phyloP scores from a whole-genome alignment of 2,113 vertebrate genomes.

The Oryzias woworae region DNA sequence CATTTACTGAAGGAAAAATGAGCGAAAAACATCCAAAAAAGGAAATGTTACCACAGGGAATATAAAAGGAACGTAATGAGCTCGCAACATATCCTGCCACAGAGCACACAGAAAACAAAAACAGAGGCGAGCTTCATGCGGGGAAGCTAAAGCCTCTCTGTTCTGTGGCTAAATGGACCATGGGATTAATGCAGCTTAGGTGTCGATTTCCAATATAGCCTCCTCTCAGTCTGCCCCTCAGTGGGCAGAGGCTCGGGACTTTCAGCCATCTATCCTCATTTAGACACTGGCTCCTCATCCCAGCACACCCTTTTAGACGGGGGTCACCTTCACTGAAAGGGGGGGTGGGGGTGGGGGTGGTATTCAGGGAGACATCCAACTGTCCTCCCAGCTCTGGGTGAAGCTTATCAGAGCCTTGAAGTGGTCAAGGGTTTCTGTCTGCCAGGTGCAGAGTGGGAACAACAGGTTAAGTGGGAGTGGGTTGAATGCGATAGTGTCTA shows the following conservation, averaged over 20 bases:
- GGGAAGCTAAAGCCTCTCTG: constrained; percentile 57
- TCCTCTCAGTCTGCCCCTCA: constrained; percentile 51
- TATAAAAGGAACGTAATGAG: constrained; percentile 19
- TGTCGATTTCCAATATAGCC: constrained; percentile 76
- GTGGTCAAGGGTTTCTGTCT: constrained; percentile 42
- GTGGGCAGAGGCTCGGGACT: constrained; percentile 67
- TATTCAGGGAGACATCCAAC: constrained; percentile 59
- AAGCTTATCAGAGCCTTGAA: constrained; percentile 62
- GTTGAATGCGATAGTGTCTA: constrained; percentile 13
- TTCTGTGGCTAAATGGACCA: constrained; percentile 70
- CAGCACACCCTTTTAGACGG: constrained; percentile 29
- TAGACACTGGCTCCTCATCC: constrained; percentile 69
- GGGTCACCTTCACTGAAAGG: constrained; percentile 70
- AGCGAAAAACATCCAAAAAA: constrained; percentile 24
- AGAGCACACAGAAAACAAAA: constrained; percentile 34
- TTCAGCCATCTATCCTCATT: constrained; percentile 76
- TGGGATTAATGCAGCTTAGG: constrained; percentile 75
- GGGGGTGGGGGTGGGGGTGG: constrained; percentile 42
- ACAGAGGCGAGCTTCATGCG: constrained; percentile 41
- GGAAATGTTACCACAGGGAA: constrained; percentile 1
- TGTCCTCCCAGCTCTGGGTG: constrained; percentile 54
- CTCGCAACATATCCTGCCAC: constrained; percentile 31
- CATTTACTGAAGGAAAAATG: constrained; percentile 79
- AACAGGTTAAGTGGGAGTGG: neutral
- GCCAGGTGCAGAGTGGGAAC: constrained; percentile 34